phyloP scores from a whole-genome alignment of 1,140 invertebrate species.

The Drosophila rufa region DNA sequence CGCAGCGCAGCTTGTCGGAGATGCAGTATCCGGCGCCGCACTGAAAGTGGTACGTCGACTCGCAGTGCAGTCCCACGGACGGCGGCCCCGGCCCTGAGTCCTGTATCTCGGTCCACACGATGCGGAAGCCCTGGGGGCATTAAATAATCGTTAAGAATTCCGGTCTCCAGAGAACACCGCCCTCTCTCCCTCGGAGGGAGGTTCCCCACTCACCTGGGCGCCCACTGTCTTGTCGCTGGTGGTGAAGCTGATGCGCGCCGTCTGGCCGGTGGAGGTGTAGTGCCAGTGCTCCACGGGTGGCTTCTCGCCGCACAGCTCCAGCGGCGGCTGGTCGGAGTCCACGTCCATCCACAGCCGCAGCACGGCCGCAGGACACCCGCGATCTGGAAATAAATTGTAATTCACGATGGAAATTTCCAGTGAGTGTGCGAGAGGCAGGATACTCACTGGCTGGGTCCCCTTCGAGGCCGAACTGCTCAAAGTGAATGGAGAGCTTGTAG shows the following conservation, averaged over 20 bases:
- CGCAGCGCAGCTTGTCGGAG: conserved; percentile 90
- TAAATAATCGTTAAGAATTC: neutral
- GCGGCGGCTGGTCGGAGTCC: conserved; percentile 89
- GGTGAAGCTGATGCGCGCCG: conserved; percentile 89
- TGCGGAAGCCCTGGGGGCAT: conserved; percentile 91
- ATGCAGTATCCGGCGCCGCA: conserved; percentile 91
- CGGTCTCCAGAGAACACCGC: too few relatives aligned
- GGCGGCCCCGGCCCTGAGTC: conserved; percentile 85
- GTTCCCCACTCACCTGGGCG: conserved; percentile 81
- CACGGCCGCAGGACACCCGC: conserved; percentile 95
- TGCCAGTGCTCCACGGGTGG: conserved; percentile 90
- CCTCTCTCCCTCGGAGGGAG: too few relatives aligned
- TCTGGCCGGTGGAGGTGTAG: conserved; percentile 90
- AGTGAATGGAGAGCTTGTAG: conserved; percentile 94
- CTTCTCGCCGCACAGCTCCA: conserved; percentile 96
- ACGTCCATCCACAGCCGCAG: conserved; percentile 93
- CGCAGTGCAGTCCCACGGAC: conserved; percentile 80
- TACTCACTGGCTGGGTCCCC: conserved; percentile 90
- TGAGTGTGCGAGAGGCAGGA: too few relatives aligned
- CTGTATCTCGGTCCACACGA: conserved; percentile 94
- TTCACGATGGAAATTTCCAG: too few relatives aligned
- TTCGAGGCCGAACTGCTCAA: conserved; percentile 94
- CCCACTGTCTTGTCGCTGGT: conserved; percentile 94
- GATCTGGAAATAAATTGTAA: conserved; percentile 86
- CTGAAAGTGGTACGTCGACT: conserved; percentile 84